Evolutionary conservation across 2,113 vertebrate genomes (phyloP), one percentile per base, ranked within the genome.

Genomic region (Poicephalus meyeri): DNA sequence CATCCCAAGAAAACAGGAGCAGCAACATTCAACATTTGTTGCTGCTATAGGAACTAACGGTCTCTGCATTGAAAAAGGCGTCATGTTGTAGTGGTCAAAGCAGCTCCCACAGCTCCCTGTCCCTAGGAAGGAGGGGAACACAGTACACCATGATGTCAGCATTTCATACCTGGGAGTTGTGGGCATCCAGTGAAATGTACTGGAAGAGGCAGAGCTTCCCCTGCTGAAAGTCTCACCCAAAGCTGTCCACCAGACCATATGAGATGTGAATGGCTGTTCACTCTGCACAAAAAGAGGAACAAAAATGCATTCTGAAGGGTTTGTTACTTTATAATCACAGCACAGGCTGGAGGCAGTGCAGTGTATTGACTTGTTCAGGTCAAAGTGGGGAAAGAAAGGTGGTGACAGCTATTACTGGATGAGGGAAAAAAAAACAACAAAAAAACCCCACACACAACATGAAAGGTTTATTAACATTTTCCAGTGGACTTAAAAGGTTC

Each of bases 341-440:
- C n/a, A 3, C 41, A 80, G 94, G 92, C 86, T 88, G 93, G 29
- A 86, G 95, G 86, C 93, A 86, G 76, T 20, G 12, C 65, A 5
- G 60, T 41, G 4, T 16, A 29, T 55, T 41, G 65, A 83, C 91
- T 42, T 60, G 83, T 66, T 71, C 16, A 60, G 95, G 95, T 69
- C 85, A 82, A 80, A 93, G 42, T 31, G 21, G 55, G 94, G 79
- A 91, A 76, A 79, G 85, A 79, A 94, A 95, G 93, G 79, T 82
- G 86, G 95, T 95, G 95, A 84, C 89, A 95, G 74, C 83, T 87
- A 23, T 78, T 91, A 91, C 86, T 81, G 95, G 95, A 61, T 86
- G 56, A 91, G 80, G 52, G 33, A 28, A 68, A 69, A 14, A n/a
- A 7, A 9, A 7, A 0, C 19, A 58, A n/a, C 13, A 23, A n/a